Base-by-base conservation (phyloP, 1,140 invertebrate species). In the Sarcophaga peregrina region DNA sequence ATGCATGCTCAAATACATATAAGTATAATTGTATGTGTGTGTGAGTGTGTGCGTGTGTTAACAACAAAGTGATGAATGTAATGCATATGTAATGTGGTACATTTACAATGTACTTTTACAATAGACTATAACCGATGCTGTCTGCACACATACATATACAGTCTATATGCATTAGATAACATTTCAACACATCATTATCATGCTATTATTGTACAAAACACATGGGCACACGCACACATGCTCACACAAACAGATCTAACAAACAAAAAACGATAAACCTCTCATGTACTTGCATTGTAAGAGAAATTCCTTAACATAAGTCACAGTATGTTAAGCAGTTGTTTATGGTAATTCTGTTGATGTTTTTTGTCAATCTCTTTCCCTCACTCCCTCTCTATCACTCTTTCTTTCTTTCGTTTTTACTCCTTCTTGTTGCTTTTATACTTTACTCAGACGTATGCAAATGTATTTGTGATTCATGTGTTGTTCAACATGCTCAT, bases 131-230 rank as follows among this genome's bases (percentile, higher is more conserved):
- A 37, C 25, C 25, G 25, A 37, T 72, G 17, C 4, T 50, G 48
- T 76, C 25, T 76, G 8, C 15, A 50, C 47, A 50, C 48, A n/a
- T 46, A 50, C 25, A 50, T 17, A 76, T 48, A 76, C 37, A 25
- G 8, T 50, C 47, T 25, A 48, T 47, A 52, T 50, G 20, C 62
- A 78, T 78, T 50, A 78, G 75, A 78, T 78, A 78, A 50, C 75
- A 78, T 50, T 78, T 78, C 75, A 78, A 78, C 75, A 78, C 75
- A 78, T 78, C 75, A 78, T 78, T 78, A 78, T 78, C 75, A 78
- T 78, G 50, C 47, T 46, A 50, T 78, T 37, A 37, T 37, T 37
- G 25, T 37, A 2, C 25, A 37, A 1, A 37, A 37, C 25, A 37
- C 25, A 37, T 37, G 25, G 1, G 25, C 4, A 37, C 25, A 37